Conservation (phyloP, 1,140 invertebrate genomes). For the Chironomus tepperi region DNA sequence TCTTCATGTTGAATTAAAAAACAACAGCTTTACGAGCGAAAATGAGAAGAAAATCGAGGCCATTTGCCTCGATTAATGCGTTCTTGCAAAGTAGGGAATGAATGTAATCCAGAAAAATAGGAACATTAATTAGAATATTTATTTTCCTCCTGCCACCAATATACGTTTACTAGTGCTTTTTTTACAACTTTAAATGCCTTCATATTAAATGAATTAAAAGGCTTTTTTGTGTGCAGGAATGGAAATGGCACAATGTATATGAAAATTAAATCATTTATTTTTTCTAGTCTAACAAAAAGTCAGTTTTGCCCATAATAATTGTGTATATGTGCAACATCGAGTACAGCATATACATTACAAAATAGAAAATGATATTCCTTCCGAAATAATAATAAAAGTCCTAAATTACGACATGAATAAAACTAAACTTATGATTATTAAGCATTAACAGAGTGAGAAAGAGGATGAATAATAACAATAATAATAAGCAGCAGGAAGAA, state of each 20-base stretch:
- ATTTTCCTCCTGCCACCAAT: background rate
- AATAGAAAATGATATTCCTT: background rate
- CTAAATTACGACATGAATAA: background rate
- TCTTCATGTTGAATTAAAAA: no score
- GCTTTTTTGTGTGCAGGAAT: no score
- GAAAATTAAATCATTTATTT: background rate
- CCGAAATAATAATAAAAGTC: background rate
- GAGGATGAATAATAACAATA: background rate
- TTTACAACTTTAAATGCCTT: no score
- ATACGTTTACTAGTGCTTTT: background rate
- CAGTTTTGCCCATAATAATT: no score
- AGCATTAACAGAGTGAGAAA: conserved; percentile 5
- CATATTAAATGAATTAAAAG: no score
- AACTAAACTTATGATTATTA: conserved; percentile 3
- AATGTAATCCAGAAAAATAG: background rate
- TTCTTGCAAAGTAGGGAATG: background rate
- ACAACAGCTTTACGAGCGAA: background rate
- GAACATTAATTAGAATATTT: conserved; percentile 14
- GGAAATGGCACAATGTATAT: no score
- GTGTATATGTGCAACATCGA: no score
- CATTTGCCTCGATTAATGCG: background rate
- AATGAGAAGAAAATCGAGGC: background rate
- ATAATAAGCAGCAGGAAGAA: background rate
- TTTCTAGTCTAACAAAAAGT: no score
- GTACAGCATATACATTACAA: background rate